These are phyloP conservation scores for Montipora foliosa DNA, from an alignment of 64 coral and sea anemone genomes.

Conservation along the genomic window DNA sequence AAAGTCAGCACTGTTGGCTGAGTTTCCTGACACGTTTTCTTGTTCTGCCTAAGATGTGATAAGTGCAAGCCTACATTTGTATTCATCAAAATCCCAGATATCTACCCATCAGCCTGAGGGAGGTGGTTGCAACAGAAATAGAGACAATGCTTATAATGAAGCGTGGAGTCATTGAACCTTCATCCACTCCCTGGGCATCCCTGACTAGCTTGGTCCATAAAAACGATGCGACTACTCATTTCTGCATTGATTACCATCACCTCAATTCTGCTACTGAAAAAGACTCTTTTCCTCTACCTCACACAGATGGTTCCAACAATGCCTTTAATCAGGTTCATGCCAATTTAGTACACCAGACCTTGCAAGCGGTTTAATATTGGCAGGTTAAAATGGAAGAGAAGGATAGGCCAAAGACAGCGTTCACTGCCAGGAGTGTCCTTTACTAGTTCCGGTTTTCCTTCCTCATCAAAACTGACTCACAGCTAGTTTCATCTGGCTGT, in stretches of 20 bases:
- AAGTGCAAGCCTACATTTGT: neutral
- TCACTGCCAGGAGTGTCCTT: slow-evolving; percentile 2
- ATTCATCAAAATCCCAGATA: neutral
- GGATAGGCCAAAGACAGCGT: neutral
- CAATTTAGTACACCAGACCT: neutral
- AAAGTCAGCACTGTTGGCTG: slow-evolving; percentile 6
- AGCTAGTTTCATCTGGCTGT: no score
- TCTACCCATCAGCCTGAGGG: neutral
- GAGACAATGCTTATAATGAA: neutral
- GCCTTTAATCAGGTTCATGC: neutral
- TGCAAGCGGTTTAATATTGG: neutral
- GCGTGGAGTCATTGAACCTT: slow-evolving; percentile 16
- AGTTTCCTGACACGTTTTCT: slow-evolving; percentile 27
- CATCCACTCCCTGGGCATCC: slow-evolving; percentile 15
- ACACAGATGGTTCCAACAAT: neutral
- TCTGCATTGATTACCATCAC: slow-evolving; percentile 35
- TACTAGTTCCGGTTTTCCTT: slow-evolving; percentile 15
- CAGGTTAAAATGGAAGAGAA: neutral
- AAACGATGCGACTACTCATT: slow-evolving; percentile 31
- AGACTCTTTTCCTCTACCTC: neutral
- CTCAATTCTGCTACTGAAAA: slow-evolving; percentile 9
- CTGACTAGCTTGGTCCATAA: slow-evolving; percentile 29
- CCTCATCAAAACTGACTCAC: no score
- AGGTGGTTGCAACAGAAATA: neutral
- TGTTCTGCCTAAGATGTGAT: neutral